A percentile compares a stretch with the other conserved stretches of the same genome.
These are phyloP conservation scores for Steatornis caripensis DNA, from an alignment of 2,113 vertebrate genomes.

Conservation along the genomic window DNA sequence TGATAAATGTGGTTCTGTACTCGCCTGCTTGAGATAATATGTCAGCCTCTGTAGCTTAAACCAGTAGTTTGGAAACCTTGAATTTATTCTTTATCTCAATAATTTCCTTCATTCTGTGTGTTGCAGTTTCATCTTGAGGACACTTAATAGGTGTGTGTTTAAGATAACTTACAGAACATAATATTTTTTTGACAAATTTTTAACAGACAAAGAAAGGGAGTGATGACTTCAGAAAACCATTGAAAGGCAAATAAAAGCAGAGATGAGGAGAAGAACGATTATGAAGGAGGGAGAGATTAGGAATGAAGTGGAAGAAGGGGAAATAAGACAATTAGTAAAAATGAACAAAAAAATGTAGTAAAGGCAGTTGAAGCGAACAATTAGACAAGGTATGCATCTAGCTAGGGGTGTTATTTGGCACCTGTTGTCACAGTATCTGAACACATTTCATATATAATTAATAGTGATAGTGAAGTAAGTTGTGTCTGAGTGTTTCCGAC, in stretches of 20 bases:
- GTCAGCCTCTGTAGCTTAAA: background rate
- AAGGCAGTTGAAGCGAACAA: background rate
- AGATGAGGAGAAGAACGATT: background rate
- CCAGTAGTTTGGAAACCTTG: background rate
- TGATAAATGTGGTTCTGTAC: background rate
- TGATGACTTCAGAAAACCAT: background rate
- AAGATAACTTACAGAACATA: background rate
- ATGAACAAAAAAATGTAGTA: background rate
- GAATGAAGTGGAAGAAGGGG: background rate
- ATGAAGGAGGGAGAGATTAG: background rate
- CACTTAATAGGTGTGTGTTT: background rate
- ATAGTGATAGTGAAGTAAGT: background rate
- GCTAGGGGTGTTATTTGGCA: background rate
- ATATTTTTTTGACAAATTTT: background rate
- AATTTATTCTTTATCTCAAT: background rate
- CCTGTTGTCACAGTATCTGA: background rate
- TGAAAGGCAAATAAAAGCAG: background rate
- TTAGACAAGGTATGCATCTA: background rate
- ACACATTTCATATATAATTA: background rate
- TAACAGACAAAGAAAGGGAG: background rate
- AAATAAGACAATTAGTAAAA: background rate
- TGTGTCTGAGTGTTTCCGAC: background rate
- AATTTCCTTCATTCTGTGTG: background rate
- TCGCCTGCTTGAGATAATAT: background rate
- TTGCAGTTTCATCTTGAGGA: background rate